Evolutionary conservation across 2,797 vertebrate species (phyloP).

Genomic region (Intellagama lesueurii): DNA sequence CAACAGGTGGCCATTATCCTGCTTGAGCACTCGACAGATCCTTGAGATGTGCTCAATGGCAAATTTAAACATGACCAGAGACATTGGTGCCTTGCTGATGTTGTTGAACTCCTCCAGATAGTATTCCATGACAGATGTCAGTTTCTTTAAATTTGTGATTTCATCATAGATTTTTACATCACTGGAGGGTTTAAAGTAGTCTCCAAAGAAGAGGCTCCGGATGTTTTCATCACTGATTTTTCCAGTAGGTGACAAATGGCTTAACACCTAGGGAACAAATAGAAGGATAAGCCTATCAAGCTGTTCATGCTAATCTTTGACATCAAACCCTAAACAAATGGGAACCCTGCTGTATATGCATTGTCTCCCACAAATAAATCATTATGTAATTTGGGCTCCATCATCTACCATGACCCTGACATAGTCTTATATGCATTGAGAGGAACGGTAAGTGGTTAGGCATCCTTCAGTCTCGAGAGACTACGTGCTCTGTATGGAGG

Average conservation of each 20-base stretch:
- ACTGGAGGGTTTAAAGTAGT: constrained; percentile 83
- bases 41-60: constrained; percentile 94
- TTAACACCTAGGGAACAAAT: constrained; percentile 81
- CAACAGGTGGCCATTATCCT: constrained; percentile 90
- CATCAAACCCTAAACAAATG: too few relatives aligned
- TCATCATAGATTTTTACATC: constrained; percentile 87
- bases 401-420: too few relatives aligned
- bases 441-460: too few relatives aligned
- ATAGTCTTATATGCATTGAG: too few relatives aligned
- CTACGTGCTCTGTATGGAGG: too few relatives aligned
- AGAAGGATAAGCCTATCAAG: background rate
- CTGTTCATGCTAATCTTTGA: too few relatives aligned
- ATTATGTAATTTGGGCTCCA: too few relatives aligned
- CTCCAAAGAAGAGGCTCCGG: constrained; percentile 92
- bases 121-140: constrained; percentile 88
- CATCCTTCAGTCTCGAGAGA: too few relatives aligned
- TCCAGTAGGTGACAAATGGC: constrained; percentile 84
- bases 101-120: constrained; percentile 93
- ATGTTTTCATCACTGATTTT: constrained; percentile 86
- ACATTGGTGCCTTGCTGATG: constrained; percentile 91
- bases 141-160: constrained; percentile 85
- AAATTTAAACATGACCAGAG: constrained; percentile 94
- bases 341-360: too few relatives aligned
- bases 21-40: constrained; percentile 92
- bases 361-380: too few relatives aligned